Base-by-base conservation (phyloP, 1,140 invertebrate genomes). In the Monomorium pharaonis region DNA sequence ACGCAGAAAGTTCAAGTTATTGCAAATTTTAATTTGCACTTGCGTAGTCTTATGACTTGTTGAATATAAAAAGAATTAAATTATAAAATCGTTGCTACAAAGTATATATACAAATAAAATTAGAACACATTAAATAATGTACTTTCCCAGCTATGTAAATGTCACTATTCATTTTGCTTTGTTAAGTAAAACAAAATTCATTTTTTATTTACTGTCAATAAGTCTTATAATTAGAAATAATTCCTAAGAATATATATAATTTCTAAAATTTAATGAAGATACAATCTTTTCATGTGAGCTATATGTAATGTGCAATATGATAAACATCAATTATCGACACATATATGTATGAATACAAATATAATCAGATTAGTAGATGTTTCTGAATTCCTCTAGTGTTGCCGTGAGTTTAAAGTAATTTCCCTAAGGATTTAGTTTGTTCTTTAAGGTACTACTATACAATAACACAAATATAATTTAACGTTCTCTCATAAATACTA, bases 311-410 rank as follows among this genome's bases (percentile, higher is more conserved):
- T 37, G 14, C 5, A 7, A 21, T 44, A 75, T 56, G 21, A 24
- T 49, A 42, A 58, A 42, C 54, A 74, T 74, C 58, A 58, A 75
- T 75, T 75, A 58, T 42, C 5, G 27, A 33, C 9, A 51, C 7
- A 33, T 7, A 27, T 58, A 58, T 21, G n/a, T n/a, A 74, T 10
- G 24, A 37, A 4, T 58, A 2, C 21, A 42, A 33, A 27, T 58
- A 27, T 24, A 51, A 18, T 30, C 27, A 47, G 67, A 44, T 4
- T 70, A 16, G 24, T 7, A 70, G 24, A 30, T 72, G 47, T 72
- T 51, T 72, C 69, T 30, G 69, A 72, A 72, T 72, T 47, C 24
- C 47, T 33, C 10, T 72, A 49, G 69, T 72, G 47, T 72, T 72
- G 47, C 27, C 27, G n/a, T 30, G 69, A 27, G 21, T 33, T 47